These are phyloP conservation scores for Sympetrum striolatum DNA, from an alignment of 2,888 invertebrate genomes.

Conservation along the genomic window DNA sequence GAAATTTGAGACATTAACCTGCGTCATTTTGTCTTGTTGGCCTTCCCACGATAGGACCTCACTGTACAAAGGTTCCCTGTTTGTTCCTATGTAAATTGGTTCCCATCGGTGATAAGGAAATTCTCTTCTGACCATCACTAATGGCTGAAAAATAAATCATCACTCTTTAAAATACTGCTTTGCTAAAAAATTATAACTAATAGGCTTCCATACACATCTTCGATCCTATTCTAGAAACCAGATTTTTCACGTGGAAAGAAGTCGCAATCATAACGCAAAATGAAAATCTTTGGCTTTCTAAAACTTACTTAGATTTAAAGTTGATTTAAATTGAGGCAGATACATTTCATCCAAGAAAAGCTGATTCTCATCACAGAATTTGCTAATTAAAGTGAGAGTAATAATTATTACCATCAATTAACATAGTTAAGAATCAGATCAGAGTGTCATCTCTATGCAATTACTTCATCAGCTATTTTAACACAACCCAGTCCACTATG, in stretches of 20 bases:
- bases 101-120: constrained; percentile 81
- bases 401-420: too few species aligned
- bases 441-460: too few species aligned
- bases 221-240: neutral
- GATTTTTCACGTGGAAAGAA: neutral
- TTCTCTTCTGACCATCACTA: constrained; percentile 71
- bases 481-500: too few species aligned
- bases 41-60: constrained; percentile 82
- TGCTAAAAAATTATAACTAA: neutral
- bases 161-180: too few species aligned
- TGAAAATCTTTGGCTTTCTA: too few species aligned
- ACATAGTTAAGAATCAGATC: too few species aligned
- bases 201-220: neutral
- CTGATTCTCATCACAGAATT: too few species aligned
- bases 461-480: too few species aligned
- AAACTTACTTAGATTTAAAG: too few species aligned
- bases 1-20: constrained; percentile 62
- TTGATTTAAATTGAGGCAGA: too few species aligned
- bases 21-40: constrained; percentile 83
- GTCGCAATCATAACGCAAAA: neutral
- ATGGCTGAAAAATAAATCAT: constrained; percentile 61
- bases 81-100: constrained; percentile 79
- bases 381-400: too few species aligned
- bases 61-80: constrained; percentile 77
- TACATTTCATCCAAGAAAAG: too few species aligned